phyloP scores from a whole-genome alignment of 2,888 invertebrate species.

The Stenolophus ochropezus region DNA sequence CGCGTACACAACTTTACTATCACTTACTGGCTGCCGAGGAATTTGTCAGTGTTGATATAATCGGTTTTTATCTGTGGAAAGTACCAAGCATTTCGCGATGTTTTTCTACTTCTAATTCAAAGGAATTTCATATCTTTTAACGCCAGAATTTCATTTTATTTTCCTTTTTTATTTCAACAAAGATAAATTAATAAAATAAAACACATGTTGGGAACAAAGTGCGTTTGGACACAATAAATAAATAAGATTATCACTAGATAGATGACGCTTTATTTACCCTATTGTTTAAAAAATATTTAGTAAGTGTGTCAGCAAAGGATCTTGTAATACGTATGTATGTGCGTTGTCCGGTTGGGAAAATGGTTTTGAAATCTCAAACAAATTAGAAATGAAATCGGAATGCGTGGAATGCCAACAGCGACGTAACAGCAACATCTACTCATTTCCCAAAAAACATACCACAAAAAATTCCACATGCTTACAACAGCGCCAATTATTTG shows the following conservation, averaged over 20 bases:
- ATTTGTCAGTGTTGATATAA: neutral
- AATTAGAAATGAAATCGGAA: slow-evolving; percentile 42
- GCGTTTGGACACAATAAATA: neutral
- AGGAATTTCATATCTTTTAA: neutral
- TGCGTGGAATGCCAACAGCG: slow-evolving; percentile 20
- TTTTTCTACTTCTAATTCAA: neutral
- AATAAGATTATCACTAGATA: neutral
- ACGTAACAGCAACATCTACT: neutral
- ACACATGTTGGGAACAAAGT: neutral
- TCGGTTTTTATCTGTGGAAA: neutral
- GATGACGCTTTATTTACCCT: no score
- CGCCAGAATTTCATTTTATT: neutral
- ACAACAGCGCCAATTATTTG: neutral
- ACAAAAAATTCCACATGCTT: neutral
- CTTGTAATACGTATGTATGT: neutral
- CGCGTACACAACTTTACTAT: neutral
- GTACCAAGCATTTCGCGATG: neutral
- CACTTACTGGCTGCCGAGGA: neutral
- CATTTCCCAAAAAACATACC: neutral
- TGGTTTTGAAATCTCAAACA: slow-evolving; percentile 40
- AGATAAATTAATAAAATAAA: neutral
- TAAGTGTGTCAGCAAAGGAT: no score
- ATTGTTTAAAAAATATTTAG: no score
- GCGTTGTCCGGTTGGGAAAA: neutral
- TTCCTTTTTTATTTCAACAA: neutral